Conservation (phyloP, 2,113 vertebrate genomes). For the Catharus minimus region DNA sequence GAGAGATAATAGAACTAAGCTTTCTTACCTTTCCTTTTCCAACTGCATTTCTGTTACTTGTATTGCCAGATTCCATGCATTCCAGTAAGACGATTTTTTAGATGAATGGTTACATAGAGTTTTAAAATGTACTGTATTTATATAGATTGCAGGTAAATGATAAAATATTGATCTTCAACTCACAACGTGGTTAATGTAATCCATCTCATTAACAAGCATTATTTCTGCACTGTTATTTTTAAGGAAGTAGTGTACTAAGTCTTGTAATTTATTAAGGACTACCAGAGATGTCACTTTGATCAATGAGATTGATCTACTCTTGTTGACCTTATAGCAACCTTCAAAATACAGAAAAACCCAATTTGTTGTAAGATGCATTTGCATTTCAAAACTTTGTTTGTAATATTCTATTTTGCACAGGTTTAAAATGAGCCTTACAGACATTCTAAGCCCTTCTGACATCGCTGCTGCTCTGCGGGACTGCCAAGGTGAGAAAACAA, state of each 20-base stretch:
- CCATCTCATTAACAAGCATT: background rate
- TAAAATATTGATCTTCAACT: background rate
- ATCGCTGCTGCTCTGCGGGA: constrained; percentile 92
- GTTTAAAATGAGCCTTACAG: constrained; percentile 90
- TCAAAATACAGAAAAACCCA: background rate
- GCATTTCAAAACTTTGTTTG: background rate
- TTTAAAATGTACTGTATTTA: background rate
- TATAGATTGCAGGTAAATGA: background rate
- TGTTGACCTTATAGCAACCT: background rate
- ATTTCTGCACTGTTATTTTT: background rate
- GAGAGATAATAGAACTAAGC: background rate
- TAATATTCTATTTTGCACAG: constrained; percentile 60
- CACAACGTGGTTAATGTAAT: background rate
- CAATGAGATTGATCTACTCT: background rate
- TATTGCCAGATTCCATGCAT: background rate
- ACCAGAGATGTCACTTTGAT: background rate
- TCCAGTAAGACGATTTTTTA: background rate
- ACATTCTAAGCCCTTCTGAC: constrained; percentile 88
- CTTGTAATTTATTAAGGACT: background rate
- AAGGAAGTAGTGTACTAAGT: background rate
- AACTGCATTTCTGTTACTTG: background rate
- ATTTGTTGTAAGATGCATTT: background rate
- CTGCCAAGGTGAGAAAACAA: constrained; percentile 87
- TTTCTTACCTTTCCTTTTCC: background rate
- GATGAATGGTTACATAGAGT: background rate